Evolutionary conservation across 2,888 invertebrate species (phyloP).

Genomic region (Cephonodes hylas): DNA sequence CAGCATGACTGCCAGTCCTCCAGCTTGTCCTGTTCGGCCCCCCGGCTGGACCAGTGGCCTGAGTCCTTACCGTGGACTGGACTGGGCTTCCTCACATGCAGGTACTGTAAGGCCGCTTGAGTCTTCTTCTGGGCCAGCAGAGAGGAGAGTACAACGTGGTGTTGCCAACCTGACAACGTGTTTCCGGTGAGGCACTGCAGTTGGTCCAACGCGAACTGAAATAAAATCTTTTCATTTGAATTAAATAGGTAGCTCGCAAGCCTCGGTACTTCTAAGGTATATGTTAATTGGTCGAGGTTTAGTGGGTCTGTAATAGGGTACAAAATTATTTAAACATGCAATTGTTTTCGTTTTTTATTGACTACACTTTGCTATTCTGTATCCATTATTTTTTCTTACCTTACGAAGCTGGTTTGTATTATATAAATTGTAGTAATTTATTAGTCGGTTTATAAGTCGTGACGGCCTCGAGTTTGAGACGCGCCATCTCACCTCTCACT

Average conservation of each 20-base stretch:
- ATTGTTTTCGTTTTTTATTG: neutral
- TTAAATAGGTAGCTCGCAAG: neutral
- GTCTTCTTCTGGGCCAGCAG: constrained; percentile 85
- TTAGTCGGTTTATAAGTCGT: too few species aligned
- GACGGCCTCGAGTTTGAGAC: too few species aligned
- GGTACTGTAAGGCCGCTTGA: constrained; percentile 86
- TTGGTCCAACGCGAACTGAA: constrained; percentile 84
- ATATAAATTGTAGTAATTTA: too few species aligned
- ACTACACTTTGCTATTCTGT: neutral
- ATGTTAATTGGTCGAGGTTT: constrained; percentile 6
- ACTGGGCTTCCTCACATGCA: constrained; percentile 82
- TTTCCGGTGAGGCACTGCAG: constrained; percentile 83
- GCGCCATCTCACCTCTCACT: too few species aligned
- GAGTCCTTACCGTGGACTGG: constrained; percentile 68
- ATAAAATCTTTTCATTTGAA: constrained; percentile 4
- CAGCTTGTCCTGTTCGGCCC: constrained; percentile 57
- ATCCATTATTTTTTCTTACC: neutral
- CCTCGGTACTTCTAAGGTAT: neutral
- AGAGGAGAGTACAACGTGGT: constrained; percentile 84
- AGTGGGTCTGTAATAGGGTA: neutral
- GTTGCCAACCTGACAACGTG: constrained; percentile 86
- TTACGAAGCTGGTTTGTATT: too few species aligned
- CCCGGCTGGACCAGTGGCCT: constrained; percentile 30
- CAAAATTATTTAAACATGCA: too few species aligned
- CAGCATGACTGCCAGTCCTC: constrained; percentile 80